Evolutionary conservation across 2,797 vertebrate species (phyloP), one percentile per base, ranked within the genome.

Genomic region (Microcaecilia unicolor): DNA sequence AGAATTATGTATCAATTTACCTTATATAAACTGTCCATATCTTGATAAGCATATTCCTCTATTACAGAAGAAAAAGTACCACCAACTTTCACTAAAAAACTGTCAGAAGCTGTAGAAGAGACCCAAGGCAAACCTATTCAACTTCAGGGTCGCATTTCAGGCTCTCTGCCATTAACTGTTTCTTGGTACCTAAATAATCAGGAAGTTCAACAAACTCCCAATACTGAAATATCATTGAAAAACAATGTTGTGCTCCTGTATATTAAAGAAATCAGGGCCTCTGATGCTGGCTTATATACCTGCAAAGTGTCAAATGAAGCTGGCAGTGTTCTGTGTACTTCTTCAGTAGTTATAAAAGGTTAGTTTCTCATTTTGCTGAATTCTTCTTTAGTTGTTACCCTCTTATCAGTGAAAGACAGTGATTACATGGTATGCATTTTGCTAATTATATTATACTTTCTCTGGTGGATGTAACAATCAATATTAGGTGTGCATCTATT

Each of bases 41-140:
- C n/a, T n/a, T n/a, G n/a, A n/a, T n/a, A n/a, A n/a, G n/a, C n/a
- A n/a, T n/a, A n/a, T n/a, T n/a, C n/a, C n/a, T n/a, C n/a, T n/a
- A 44, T 68, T 71, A 51, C 76, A 99, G 96, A 99, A 63, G 81
- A 88, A 34, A 91, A 92, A 70, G 85, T 68, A 31, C 90, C 92
- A 33, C 96, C 96, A 5, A 72, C 74, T 51, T 99, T 99, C 74
- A 97, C 91, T 41, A 97, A 92, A 71, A 97, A 91, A 65, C 81
- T 91, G 8, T 88, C 92, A 1, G 89, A 90, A 65, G 70, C 70
- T 10, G 67, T 98, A 5, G 92, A 98, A 67, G 96, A 97, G 64
- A 81, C 54, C 10, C 89, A 96, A 72, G 93, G 93, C 13, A 92
- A 86, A 27, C 60, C 91, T 48, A 69, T 99, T 51, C 96, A 88